Percentiles rank a stretch among this genome's conserved stretches.
These are phyloP conservation scores for Tubiluchus corallicola DNA, from an alignment of 2,888 invertebrate species.

Conservation along the genomic window DNA sequence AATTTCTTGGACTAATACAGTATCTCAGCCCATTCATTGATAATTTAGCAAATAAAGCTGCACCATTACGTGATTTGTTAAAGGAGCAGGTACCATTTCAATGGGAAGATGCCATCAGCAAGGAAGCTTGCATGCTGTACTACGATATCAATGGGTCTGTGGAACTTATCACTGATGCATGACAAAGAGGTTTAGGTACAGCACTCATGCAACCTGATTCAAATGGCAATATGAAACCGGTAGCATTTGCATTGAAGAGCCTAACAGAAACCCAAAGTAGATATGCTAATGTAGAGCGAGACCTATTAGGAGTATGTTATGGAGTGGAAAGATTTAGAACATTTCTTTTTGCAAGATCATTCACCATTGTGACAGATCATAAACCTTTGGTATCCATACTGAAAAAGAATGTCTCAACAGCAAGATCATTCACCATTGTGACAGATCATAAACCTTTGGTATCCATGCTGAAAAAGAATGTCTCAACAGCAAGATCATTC, in stretches of 20 bases:
- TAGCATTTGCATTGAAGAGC: neutral
- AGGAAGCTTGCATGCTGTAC: neutral
- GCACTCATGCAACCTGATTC: neutral
- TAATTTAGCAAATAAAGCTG: conserved; percentile 8
- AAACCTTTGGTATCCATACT: neutral
- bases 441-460: neutral
- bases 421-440: neutral
- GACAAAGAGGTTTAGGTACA: neutral
- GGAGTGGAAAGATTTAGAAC: neutral
- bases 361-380: neutral
- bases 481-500: neutral
- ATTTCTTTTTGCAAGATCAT: neutral
- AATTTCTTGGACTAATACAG: conserved; percentile 12
- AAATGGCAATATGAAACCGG: too few relatives aligned
- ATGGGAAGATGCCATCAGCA: neutral
- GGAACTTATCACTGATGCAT: neutral
- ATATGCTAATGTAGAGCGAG: neutral
- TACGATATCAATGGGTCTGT: neutral
- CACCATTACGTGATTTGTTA: conserved; percentile 10
- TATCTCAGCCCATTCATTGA: conserved; percentile 11
- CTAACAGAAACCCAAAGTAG: neutral
- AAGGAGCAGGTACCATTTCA: conserved; percentile 10
- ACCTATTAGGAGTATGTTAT: neutral
- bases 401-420: too few relatives aligned
- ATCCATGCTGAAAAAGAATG: too few relatives aligned